Base-by-base conservation (phyloP, 2,113 vertebrate genomes). In the Megatriorchis doriae region DNA sequence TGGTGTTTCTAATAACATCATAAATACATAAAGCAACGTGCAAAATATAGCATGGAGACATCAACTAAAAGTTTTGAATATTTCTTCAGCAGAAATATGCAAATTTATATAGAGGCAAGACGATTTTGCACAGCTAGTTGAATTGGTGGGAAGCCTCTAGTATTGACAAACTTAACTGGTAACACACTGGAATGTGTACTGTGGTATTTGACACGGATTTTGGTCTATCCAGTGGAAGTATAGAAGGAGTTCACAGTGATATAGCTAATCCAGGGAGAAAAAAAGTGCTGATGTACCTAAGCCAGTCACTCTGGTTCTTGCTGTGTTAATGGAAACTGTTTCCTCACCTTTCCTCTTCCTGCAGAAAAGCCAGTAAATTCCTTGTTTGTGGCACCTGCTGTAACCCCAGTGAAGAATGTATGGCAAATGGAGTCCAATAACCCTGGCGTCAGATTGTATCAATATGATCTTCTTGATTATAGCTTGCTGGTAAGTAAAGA, bases 351-450 rank as follows among this genome's bases (percentile, higher is more conserved):
- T 11, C 25, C 5, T 82, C 90, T 90, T 43, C 72, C 83, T 67
- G 84, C 79, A 99, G 99, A 98, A 52, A 98, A 96, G 55, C 98
- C 99, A 38, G 48, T 99, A 91, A 99, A 97, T 94, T 99, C 99
- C 80, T 81, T 98, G 14, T 99, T 99, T 78, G 99, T 99, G 94
- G 98, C 99, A 27, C 99, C 99, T 96, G 99, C 99, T 79, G 98
- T 99, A 36, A 99, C 99, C 12, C 99, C 99, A 11, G 99, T 99
- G 96, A 99, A 97, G 96, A 73, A 38, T 27, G 14, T 97, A 23
- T 19, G 13, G 63, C 97, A 99, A 93, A 96, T 93, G 4, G 98
- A 98, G 59, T 99, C 99, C 32, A 99, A 99, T 97, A 99, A 99
- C 93, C 99, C 99, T 13, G 98, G 98, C 7, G 92, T 99, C 91